Conservation (phyloP, 1,140 invertebrate genomes). For the Gerris buenoi region DNA sequence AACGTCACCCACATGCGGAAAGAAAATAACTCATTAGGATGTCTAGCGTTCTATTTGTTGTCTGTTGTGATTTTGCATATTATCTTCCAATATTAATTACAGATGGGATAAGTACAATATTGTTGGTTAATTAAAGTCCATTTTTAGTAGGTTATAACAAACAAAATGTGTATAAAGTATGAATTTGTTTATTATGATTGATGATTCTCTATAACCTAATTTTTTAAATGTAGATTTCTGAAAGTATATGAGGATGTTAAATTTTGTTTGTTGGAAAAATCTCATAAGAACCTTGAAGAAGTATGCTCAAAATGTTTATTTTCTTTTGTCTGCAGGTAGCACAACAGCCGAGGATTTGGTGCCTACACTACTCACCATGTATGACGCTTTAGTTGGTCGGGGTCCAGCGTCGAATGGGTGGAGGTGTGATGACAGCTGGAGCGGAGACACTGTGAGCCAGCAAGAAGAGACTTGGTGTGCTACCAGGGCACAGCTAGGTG, state of each 20-base stretch:
- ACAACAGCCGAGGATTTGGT: constrained; percentile 49
- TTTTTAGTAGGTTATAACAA: no score
- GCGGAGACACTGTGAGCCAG: not conserved
- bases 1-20: no score
- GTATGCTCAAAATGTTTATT: constrained; percentile 6
- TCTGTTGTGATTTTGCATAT: no score
- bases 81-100: no score
- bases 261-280: no score
- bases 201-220: no score
- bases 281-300: not conserved
- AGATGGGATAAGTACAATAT: no score
- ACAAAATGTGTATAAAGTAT: no score
- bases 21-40: no score
- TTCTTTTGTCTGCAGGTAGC: constrained; percentile 31
- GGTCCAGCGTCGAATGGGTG: constrained; percentile 10
- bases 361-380: constrained; percentile 46
- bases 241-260: not conserved
- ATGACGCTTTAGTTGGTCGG: constrained; percentile 42
- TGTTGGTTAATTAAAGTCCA: no score
- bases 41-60: no score
- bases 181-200: no score
- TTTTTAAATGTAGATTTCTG: not conserved
- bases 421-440: constrained; percentile 17
- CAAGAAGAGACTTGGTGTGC: not conserved
- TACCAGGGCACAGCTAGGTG: not conserved